These are phyloP conservation scores for Oreotrochilus melanogaster DNA, from an alignment of 2,113 vertebrate genomes.

Conservation along the genomic window DNA sequence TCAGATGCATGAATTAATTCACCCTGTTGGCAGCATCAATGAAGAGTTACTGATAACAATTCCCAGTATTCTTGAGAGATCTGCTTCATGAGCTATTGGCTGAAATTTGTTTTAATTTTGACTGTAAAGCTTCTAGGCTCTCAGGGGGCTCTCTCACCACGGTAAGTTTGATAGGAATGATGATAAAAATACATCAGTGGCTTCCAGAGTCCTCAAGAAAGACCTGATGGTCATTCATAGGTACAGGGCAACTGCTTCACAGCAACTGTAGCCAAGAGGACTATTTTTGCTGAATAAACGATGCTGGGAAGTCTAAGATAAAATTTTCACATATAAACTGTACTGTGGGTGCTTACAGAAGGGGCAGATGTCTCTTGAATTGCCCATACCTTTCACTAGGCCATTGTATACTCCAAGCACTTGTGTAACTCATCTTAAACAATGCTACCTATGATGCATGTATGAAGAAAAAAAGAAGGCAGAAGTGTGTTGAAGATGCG, in stretches of 20 bases:
- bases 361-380: background rate
- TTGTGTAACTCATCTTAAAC: background rate
- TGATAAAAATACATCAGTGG: background rate
- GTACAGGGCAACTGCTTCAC: background rate
- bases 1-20: background rate
- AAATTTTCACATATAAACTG: background rate
- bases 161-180: background rate
- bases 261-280: background rate
- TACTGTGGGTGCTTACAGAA: background rate
- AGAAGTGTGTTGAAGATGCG: background rate
- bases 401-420: background rate
- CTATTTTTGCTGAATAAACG: background rate
- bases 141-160: background rate
- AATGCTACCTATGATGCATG: fast-evolving
- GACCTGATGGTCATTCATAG: background rate
- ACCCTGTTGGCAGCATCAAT: background rate
- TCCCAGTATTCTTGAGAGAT: background rate
- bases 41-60: background rate
- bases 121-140: background rate
- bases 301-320: background rate
- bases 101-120: background rate
- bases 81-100: background rate
- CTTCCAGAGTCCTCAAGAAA: background rate
- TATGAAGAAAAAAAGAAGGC: background rate
- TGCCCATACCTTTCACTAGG: background rate